These are phyloP conservation scores for Gallinago solitaria DNA, from an alignment of 2,797 vertebrate genomes.

Conservation along the genomic window DNA sequence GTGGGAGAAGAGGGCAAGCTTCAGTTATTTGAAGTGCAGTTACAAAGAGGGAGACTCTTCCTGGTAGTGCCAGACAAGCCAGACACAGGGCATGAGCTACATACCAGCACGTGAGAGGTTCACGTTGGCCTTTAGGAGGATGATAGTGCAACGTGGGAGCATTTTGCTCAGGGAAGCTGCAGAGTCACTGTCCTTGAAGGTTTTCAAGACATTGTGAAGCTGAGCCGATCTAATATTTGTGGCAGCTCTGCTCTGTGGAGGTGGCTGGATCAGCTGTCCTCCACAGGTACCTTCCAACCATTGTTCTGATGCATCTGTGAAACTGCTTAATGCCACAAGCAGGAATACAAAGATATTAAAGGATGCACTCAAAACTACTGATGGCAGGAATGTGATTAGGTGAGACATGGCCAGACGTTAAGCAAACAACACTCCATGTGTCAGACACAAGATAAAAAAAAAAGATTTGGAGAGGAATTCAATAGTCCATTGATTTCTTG, in stretches of 20 bases:
- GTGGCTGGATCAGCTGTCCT: neutral
- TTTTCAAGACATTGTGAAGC: neutral
- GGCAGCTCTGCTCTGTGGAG: neutral
- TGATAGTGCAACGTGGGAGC: rapidly evolving
- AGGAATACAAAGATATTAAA: neutral
- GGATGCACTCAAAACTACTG: neutral
- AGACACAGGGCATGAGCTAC: neutral
- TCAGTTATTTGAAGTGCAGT: neutral
- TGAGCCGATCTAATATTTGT: rapidly evolving
- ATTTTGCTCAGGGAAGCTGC: neutral
- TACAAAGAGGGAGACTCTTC: neutral
- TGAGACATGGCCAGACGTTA: neutral
- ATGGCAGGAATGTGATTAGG: neutral
- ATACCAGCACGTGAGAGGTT: neutral
- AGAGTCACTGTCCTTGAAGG: neutral
- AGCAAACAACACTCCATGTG: neutral
- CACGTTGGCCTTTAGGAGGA: neutral
- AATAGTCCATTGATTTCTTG: neutral
- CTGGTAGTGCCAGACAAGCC: neutral
- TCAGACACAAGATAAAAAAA: neutral
- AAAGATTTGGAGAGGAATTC: neutral
- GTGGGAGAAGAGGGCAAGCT: rapidly evolving
- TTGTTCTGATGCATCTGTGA: neutral
- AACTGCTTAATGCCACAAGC: neutral
- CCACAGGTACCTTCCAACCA: neutral